phyloP scores from a whole-genome alignment of 2,888 invertebrate species.

The Colletes collaris region DNA sequence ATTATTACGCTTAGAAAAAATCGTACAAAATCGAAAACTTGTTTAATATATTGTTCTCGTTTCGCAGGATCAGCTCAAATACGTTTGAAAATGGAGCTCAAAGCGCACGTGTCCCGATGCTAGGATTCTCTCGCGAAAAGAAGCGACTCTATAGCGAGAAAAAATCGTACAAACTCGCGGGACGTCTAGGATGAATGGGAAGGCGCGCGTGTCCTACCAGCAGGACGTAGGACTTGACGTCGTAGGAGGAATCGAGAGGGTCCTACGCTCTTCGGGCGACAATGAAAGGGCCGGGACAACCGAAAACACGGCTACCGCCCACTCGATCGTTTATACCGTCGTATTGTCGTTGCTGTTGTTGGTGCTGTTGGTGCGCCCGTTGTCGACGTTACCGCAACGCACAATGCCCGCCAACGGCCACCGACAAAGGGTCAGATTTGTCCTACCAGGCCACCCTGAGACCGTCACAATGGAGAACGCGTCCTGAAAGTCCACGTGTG shows the following conservation, averaged over 20 bases:
- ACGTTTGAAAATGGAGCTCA: background rate
- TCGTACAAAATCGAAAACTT: too few relatives aligned
- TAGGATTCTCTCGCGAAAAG: background rate
- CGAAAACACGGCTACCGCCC: constrained; percentile 76
- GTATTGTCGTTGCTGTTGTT: constrained; percentile 65
- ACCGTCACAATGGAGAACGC: constrained; percentile 59
- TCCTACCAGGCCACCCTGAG: constrained; percentile 55
- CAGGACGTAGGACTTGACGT: constrained; percentile 63
- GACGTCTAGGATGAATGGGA: constrained; percentile 39
- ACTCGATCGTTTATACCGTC: constrained; percentile 69
- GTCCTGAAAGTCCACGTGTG: constrained; percentile 60
- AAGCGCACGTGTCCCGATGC: constrained; percentile 10
- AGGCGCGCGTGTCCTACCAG: constrained; percentile 76
- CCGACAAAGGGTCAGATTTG: constrained; percentile 75
- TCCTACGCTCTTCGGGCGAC: constrained; percentile 54
- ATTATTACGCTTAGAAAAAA: too few relatives aligned
- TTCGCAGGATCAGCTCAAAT: background rate
- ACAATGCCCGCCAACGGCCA: constrained; percentile 61
- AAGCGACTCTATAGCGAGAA: constrained; percentile 1
- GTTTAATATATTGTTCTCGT: too few relatives aligned
- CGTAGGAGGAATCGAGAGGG: constrained; percentile 56
- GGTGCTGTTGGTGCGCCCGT: constrained; percentile 53
- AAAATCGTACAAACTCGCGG: constrained; percentile 4
- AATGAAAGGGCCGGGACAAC: constrained; percentile 66
- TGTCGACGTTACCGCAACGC: constrained; percentile 59